Base-by-base conservation (phyloP, 2,888 invertebrate genomes). In the Erebia palarica region DNA sequence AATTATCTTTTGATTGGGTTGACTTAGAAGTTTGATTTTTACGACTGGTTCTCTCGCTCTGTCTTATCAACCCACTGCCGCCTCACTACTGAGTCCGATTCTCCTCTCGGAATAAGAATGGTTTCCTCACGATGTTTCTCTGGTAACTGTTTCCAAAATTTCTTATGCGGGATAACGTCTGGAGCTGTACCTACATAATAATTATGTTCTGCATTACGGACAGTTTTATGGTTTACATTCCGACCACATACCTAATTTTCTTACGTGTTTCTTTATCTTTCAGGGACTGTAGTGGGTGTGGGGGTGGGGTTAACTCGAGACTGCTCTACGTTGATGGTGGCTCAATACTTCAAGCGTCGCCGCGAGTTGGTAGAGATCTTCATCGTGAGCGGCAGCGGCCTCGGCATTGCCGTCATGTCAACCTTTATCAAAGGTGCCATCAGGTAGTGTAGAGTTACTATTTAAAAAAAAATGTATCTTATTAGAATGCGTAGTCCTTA, bases 341-440 rank as follows among this genome's bases (percentile, higher is more conserved):
- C 97, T 57, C 97, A 97, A 86, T 98, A 98, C 91, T 98, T 98
- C 94, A 97, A 97, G 85, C 89, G 96, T 76, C 94, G 96, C 80
- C 92, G 98, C 73, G 97, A 98, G 88, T 94, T 97, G 79, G 97
- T 97, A 66, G 98, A 98, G 90, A 97, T 98, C 82, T 96, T 97
- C 86, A 96, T 97, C 77, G 96, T 97, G 69, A 96, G 97, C 77
- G 97, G 97, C 81, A 97, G 96, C 82, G 97, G 98, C 2, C 92
- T 97, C 63, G 97, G 97, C 72, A 96, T 97, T 75, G 96, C 97
- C 13, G 94, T 97, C 72, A 96, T 97, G 96, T 97, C 97, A 14
- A 95, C 96, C 27, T 96, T 97, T 86, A 96, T 97, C 88, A 96
- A 96, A 89, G 94, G 95, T 78, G 95, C 96, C 73, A 96, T 97